Base-by-base conservation (phyloP, 37 sponge, comb jelly and placozoan genomes). In the Bolinopsis microptera region DNA sequence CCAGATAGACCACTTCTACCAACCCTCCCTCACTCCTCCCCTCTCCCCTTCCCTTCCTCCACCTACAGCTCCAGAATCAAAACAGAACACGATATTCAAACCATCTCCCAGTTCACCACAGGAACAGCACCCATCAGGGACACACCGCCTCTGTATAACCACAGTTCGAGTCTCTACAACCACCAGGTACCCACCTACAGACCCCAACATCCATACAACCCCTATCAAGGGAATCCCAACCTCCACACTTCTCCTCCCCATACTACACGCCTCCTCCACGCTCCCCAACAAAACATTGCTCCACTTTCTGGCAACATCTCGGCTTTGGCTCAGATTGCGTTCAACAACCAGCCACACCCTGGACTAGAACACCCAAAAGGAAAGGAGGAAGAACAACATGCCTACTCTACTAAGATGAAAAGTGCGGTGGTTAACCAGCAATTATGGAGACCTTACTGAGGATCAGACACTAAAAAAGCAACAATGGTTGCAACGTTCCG, bases 361-460 rank as follows among this genome's bases (percentile, higher is more conserved):
- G 28, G 5, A 22, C 26, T 70, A 3, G 74, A 70, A n/a, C 74
- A 70, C 3, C 74, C 25, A 9, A 70, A 70, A n/a, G 3, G 24
- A 2, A 70, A 70, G 74, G 74, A 26, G 30, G 74, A 70, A 26
- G 74, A 70, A 22, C 82, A 80, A 33, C 82, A 34, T 9, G 35
- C 37, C 3, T 80, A 80, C 38, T 33, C 38, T 30, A 8, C 38
- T 22, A 80, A 80, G 30, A 80, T 80, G 82, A 80, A 80, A 36
- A 80, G 82, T 80, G 1, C 82, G 3, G 82, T 80, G 3, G 82
- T 80, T 21, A 33, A 80, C 22, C 82, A 80, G 22, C 38, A 33
- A 34, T 30, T 80, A 22, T 80, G 82, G 82, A 33, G 82, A 30
- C 82, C 82, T 22, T 80, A 80, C 82, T 80, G 82, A 80, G n/a